A percentile compares a stretch with the other conserved stretches of the same genome.
phyloP scores from a whole-genome alignment of 2,113 vertebrate genomes.

The Isichthys henryi region DNA sequence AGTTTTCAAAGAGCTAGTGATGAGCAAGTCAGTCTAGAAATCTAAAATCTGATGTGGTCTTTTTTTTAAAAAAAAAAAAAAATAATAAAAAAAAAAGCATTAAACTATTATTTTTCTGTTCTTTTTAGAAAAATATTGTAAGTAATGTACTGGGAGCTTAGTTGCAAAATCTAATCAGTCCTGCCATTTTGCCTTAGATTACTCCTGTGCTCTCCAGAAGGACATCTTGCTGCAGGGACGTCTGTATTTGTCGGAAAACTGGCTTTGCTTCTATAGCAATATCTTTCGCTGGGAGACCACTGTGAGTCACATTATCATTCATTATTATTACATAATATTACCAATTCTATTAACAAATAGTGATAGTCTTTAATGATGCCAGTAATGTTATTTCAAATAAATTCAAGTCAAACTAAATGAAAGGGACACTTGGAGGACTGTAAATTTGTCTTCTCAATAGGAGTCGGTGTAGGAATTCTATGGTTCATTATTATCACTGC shows the following conservation, averaged over 20 bases:
- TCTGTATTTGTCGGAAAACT: slow-evolving; percentile 83
- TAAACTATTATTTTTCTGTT: background rate
- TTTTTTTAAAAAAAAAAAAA: no score
- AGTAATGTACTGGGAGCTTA: background rate
- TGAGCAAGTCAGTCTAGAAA: background rate
- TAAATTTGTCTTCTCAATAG: background rate
- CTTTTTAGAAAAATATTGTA: background rate
- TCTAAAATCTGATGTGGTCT: background rate
- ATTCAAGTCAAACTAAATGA: background rate
- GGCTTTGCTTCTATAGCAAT: slow-evolving; percentile 88
- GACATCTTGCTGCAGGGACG: slow-evolving; percentile 84
- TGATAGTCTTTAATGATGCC: no score
- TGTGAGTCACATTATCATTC: slow-evolving; percentile 48
- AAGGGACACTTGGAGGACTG: background rate
- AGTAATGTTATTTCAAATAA: background rate
- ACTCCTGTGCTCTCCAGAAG: slow-evolving; percentile 83
- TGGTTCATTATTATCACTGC: background rate
- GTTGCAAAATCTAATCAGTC: background rate
- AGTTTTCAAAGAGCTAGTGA: slow-evolving; percentile 35
- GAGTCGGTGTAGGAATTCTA: background rate
- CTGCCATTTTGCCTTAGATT: slow-evolving; percentile 57
- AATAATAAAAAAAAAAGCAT: background rate
- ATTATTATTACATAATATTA: background rate
- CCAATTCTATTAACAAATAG: background rate
- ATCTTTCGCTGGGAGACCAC: slow-evolving; percentile 91